Conservation (phyloP, 2,888 invertebrate species). For the Geotrupes spiniger region DNA sequence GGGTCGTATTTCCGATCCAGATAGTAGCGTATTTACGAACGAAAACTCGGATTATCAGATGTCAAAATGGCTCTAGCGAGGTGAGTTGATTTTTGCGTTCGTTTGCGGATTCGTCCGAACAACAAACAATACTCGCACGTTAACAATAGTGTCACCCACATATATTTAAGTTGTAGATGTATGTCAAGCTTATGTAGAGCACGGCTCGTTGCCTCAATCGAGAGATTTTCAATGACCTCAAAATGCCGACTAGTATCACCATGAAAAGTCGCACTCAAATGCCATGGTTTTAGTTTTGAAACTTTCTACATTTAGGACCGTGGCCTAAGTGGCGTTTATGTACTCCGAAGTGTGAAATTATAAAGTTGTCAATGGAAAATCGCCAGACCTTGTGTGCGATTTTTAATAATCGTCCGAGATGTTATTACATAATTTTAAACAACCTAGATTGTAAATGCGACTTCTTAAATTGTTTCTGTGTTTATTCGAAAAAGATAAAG, state of each 20-base stretch:
- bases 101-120: not conserved
- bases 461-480: too few relatives aligned
- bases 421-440: too few relatives aligned
- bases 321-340: not conserved
- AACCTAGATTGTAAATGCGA: too few relatives aligned
- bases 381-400: too few relatives aligned
- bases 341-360: too few relatives aligned
- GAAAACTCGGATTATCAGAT: constrained; percentile 57
- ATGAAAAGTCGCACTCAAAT: constrained; percentile 31
- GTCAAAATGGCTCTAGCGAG: constrained; percentile 68
- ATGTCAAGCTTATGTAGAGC: constrained; percentile 40
- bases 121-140: not conserved
- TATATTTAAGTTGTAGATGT: constrained; percentile 28
- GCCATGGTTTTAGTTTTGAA: constrained; percentile 27
- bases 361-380: too few relatives aligned
- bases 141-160: constrained; percentile 29
- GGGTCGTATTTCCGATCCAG: not conserved
- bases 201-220: constrained; percentile 40
- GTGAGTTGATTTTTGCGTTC: constrained; percentile 47
- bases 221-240: constrained; percentile 44
- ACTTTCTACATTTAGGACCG: constrained; percentile 23
- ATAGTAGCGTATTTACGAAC: constrained; percentile 8
- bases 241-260: constrained; percentile 39
- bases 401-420: too few relatives aligned
- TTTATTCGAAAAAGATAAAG: too few relatives aligned